Base-by-base conservation (phyloP, 1,140 invertebrate species). In the Zelostemma sp. region DNA sequence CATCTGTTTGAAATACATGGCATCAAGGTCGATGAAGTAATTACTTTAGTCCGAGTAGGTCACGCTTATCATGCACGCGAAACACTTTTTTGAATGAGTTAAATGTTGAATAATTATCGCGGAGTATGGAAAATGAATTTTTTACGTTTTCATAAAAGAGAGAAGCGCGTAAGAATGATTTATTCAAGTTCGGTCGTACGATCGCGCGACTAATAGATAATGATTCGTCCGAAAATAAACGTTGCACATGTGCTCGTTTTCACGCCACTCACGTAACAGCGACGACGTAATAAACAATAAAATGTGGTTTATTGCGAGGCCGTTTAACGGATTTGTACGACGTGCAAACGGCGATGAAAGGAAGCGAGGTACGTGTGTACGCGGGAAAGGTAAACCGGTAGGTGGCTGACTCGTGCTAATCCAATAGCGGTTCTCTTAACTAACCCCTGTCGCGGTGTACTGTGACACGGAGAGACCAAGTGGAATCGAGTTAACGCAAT, bases 391-490 rank as follows among this genome's bases (percentile, higher is more conserved):
- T 31, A 49, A 49, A 49, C 35, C 35, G 33, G 33, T 38, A 51
- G 33, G 49, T 78, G 74, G 74, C 69, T 68, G 66, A 31, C 46
- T 73, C 71, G 72, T 68, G 73, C 73, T 82, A 81, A 82, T 82
- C 76, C 75, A 80, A 79, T 81, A 78, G 78, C 61, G 74, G 70
- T 73, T 79, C 74, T 76, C 74, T 77, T 76, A 75, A 79, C 75
- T 76, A 81, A 80, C 75, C 74, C 73, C 74, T 74, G 51, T 62
- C 64, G 62, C 38, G 65, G 53, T 14, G 48, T 54, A 63, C 60
- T 64, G 64, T 75, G 76, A 75, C 74, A 71, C 71, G 65, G 46
- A 51, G 47, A 73, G 50, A 73, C 73, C 61, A 65, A 77, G 65
- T 63, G 70, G 67, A 79, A 80, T 78, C 72, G 56, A 75, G 70